These are phyloP conservation scores for Tetrapedia diversipes DNA, from an alignment of 2,888 invertebrate species.

Conservation along the genomic window DNA sequence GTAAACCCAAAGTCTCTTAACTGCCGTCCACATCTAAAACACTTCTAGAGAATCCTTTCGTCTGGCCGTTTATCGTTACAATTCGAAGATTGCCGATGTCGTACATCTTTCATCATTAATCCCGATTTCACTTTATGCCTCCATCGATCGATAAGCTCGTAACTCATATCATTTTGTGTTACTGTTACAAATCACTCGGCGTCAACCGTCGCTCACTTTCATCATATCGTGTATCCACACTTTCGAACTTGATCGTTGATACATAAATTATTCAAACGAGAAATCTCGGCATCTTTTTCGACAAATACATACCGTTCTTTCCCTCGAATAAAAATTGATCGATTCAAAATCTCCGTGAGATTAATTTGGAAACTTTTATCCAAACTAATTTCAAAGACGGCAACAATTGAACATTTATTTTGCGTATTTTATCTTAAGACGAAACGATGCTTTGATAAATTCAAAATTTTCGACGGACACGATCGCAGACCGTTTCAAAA, in stretches of 20 bases:
- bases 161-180: neutral
- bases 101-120: neutral
- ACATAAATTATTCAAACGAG: neutral
- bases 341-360: no score
- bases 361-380: no score
- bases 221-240: no score
- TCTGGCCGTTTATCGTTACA: slow-evolving; percentile 3
- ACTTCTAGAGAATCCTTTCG: neutral
- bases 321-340: no score
- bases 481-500: no score
- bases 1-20: neutral
- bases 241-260: neutral
- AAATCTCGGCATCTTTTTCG: no score
- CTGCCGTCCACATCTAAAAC: slow-evolving; percentile 9
- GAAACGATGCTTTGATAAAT: no score
- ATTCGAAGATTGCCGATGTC: slow-evolving; percentile 9
- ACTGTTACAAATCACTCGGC: slow-evolving; percentile 1
- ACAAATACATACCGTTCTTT: no score
- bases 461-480: no score
- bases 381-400: no score
- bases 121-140: neutral
- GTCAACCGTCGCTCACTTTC: neutral
- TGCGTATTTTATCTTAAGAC: no score
- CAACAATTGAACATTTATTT: no score
- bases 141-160: neutral